phyloP scores from a whole-genome alignment of 30 jellyfish, hydroid and myxozoan genomes.

The Hydractinia symbiolongicarpus region DNA sequence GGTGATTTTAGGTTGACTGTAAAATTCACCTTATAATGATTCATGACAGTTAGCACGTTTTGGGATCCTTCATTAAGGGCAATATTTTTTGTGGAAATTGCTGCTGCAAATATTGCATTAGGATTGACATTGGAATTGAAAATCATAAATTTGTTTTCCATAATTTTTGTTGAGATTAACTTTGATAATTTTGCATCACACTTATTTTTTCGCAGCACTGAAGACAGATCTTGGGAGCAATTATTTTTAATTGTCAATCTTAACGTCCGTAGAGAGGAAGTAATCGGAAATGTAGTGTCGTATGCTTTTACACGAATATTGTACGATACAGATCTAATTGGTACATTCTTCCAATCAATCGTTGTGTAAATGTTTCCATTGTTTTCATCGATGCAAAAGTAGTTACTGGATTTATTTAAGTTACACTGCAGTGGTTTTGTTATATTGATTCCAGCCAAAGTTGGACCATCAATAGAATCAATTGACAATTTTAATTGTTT shows the following conservation, averaged over 20 bases:
- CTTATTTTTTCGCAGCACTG: no score
- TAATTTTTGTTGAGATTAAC: not conserved
- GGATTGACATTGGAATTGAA: not conserved
- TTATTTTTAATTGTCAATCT: not conserved
- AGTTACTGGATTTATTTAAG: not conserved
- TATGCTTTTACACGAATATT: not conserved
- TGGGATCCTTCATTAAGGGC: not conserved
- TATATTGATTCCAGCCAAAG: not conserved
- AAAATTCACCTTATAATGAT: no score
- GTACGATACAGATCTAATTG: not conserved
- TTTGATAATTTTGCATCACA: slow-evolving; percentile 1
- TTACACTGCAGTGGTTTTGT: not conserved
- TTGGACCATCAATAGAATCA: not conserved
- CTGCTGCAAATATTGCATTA: not conserved
- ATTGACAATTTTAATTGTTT: no score
- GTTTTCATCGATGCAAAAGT: not conserved
- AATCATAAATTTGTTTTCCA: not conserved
- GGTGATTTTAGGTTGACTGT: no score
- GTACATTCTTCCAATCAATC: not conserved
- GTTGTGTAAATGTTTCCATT: not conserved
- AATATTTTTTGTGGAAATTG: not conserved
- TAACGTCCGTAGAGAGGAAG: not conserved
- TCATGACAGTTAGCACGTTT: no score
- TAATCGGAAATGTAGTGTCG: slow-evolving; percentile 1
- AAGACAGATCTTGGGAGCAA: no score